phyloP scores from a whole-genome alignment of 2,888 invertebrate species.

The Andrena praecox region DNA sequence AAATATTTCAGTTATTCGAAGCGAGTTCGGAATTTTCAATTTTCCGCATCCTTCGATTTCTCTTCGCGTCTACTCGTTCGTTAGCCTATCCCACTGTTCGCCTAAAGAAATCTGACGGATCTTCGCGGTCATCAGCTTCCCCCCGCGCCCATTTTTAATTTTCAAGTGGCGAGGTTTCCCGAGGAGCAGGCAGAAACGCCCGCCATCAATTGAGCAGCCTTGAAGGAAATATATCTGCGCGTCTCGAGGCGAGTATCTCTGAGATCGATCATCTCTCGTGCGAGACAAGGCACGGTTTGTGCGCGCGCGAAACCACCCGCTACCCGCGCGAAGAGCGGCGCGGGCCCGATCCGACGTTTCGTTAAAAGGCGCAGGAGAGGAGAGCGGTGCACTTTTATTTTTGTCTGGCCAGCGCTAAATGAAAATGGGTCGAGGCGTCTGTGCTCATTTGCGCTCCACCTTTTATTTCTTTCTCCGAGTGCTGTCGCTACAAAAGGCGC shows the following conservation, averaged over 20 bases:
- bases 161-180: too few relatives aligned
- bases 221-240: conserved; percentile 15
- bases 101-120: too few relatives aligned
- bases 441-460: conserved; percentile 72
- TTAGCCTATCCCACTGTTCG: too few relatives aligned
- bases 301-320: conserved; percentile 50
- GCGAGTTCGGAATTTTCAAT: too few relatives aligned
- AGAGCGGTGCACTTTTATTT: conserved; percentile 71
- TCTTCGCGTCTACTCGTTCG: too few relatives aligned
- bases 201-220: conserved; percentile 23
- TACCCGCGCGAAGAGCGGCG: conserved; percentile 22
- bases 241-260: background rate
- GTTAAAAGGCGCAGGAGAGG: conserved; percentile 62
- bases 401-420: conserved; percentile 74
- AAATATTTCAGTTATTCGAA: too few relatives aligned
- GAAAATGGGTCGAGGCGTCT: conserved; percentile 82
- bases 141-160: too few relatives aligned
- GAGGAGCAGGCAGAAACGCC: too few relatives aligned
- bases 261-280: conserved; percentile 36
- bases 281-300: conserved; percentile 55
- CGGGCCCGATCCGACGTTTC: conserved; percentile 57
- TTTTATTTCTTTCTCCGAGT: conserved; percentile 57
- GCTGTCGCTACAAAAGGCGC: conserved; percentile 42
- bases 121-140: too few relatives aligned
- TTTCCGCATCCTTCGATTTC: too few relatives aligned